Evolutionary conservation across 2,888 invertebrate genomes (phyloP).

Genomic region (Anthoptus insignis): DNA sequence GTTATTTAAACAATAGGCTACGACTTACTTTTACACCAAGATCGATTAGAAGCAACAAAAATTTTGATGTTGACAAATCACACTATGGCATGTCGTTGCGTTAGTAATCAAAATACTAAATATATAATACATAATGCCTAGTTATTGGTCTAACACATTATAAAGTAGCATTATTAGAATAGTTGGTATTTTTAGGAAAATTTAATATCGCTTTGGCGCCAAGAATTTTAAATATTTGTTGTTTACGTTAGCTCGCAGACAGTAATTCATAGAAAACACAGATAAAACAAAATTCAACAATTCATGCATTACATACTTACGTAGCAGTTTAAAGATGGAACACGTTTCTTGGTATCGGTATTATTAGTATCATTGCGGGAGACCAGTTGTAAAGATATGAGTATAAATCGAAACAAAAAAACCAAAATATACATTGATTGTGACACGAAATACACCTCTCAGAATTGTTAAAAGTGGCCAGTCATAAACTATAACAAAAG

Average conservation of each 20-base stretch:
- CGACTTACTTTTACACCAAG: conserved; percentile 32
- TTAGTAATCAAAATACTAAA: no score
- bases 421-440: not conserved
- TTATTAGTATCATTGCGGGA: conserved; percentile 52
- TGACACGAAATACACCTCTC: not conserved
- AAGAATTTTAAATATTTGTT: conserved; percentile 21
- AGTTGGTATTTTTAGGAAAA: no score
- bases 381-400: conserved; percentile 34
- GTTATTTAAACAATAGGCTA: conserved; percentile 23
- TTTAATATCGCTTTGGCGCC: conserved; percentile 6
- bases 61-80: no score
- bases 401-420: not conserved
- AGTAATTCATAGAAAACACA: conserved; percentile 9
- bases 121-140: no score
- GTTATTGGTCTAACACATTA: no score
- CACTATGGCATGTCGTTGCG: not conserved
- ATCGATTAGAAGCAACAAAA: no score
- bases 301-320: conserved; percentile 18
- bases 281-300: conserved; percentile 2
- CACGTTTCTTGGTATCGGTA: conserved; percentile 39
- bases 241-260: not conserved
- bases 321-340: conserved; percentile 21
- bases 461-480: not conserved
- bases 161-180: no score
- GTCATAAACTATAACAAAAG: not conserved